Base-by-base conservation (phyloP, 2,113 vertebrate species). In the Cololabis saira region DNA sequence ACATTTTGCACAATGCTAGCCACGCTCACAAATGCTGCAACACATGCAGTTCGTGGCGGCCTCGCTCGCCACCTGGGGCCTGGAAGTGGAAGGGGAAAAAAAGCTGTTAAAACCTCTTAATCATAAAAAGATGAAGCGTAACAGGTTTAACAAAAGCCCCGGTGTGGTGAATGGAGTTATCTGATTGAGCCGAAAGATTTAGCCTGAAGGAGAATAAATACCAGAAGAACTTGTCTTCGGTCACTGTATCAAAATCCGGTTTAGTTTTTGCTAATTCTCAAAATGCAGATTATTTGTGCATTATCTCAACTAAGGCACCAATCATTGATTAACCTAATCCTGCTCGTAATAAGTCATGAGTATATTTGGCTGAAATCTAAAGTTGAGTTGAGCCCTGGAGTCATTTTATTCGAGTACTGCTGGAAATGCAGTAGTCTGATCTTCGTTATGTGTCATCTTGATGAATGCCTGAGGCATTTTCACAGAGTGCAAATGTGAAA, bases 391-490 rank as follows among this genome's bases (percentile, higher is more conserved):
- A 69, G 67, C 22, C 47, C 43, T 13, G 56, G 41, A 27, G 58
- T 52, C 47, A n/a, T 70, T 72, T 63, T 13, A 21, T 61, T 68
- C 30, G 3, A 43, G 51, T 57, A 4, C n/a, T 60, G 48, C 45
- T 78, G 63, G 61, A 87, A 75, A 86, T 54, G 59, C 78, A 78
- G 79, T 68, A 63, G 74, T 66, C 12, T 1, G 4, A 7, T 66
- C 65, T 54, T 74, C 71, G 78, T 82, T 70, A 56, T 75, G 67
- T 85, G 88, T 89, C 85, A 81, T 68, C 70, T 76, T 90, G 90
- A 91, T 85, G 86, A 91, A 91, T 91, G 87, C 69, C 67, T 0
- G 12, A 72, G 77, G 80, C 78, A 74, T 90, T 87, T 88, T 74
- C 74, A 67, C 68, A 18, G 75, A 85, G 85, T 83, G 82, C 82